Evolutionary conservation across 2,113 vertebrate genomes (phyloP), one percentile per base, ranked within the genome.

Genomic region (Pelobates fuscus): DNA sequence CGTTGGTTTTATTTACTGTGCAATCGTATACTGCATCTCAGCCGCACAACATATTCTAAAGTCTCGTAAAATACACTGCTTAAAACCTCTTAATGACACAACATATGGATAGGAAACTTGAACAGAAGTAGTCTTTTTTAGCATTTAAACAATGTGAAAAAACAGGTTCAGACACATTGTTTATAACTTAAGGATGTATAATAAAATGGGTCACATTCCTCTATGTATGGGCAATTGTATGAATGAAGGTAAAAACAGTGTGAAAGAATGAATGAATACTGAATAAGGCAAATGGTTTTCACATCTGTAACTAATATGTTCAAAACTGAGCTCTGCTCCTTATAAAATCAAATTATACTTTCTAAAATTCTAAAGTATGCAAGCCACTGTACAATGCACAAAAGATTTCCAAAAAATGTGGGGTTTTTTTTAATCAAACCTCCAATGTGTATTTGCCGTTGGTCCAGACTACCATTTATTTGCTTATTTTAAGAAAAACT

Each of bases 331-430:
- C 68, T 70, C 55, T 72, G 44, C 24, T 54, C 59, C 46, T 64
- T 55, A 46, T 64, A 72, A 63, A 11, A 72, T 55, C 25, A 15
- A 55, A 72, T 54, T 64, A 52, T 63, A 71, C 27, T 54, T 72
- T 55, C 27, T 54, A 29, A 54, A 54, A 72, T 72, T 4, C 44
- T 72, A 8, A 54, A 37, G 60, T 41, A 64, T 72, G 46, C 70
- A 55, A 32, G 70, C 44, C 60, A 55, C 61, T 73, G 46, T 41
- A 57, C 25, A 49, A 65, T 64, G 23, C 32, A 7, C 63, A 65
- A 73, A 49, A 55, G 46, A 55, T 64, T 72, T 72, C 46, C 14
- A 64, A 30, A 44, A 62, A 63, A n/a, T n/a, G n/a, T n/a, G n/a
- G n/a, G n/a, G 8, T 30, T 18, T 49, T 57, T 57, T 66, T 41